Conservation (phyloP, 2,888 invertebrate species). For the Girardia tigrina region DNA sequence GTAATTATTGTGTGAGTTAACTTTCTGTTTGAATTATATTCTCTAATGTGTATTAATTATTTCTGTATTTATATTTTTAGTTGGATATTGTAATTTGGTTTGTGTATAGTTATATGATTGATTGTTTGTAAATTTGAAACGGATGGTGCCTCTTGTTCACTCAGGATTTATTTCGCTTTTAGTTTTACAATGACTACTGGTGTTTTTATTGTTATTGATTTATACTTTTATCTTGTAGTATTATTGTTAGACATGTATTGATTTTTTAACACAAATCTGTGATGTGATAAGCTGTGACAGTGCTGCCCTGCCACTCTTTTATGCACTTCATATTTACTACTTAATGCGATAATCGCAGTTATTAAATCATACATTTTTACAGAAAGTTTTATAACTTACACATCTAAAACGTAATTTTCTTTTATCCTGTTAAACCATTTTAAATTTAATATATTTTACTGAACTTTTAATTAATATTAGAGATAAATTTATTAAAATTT, state of each 20-base stretch:
- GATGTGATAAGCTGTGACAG: slow-evolving; percentile 8
- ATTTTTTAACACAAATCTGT: background rate
- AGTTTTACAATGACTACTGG: background rate
- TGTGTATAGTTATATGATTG: no score
- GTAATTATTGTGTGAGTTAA: no score
- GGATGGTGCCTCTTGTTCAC: slow-evolving; percentile 18
- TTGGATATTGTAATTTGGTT: no score
- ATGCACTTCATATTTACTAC: background rate
- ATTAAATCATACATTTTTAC: background rate
- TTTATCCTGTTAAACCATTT: background rate
- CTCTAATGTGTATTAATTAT: no score
- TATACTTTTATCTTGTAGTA: slow-evolving; percentile 18
- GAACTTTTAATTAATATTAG: background rate
- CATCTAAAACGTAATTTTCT: background rate
- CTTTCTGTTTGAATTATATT: no score
- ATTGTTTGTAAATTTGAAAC: background rate
- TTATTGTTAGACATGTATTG: slow-evolving; percentile 2
- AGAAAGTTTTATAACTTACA: background rate
- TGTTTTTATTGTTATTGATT: slow-evolving; percentile 13
- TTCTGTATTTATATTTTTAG: no score
- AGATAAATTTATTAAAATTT: background rate
- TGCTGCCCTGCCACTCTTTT: background rate
- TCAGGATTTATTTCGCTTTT: slow-evolving; percentile 23
- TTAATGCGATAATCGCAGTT: background rate
- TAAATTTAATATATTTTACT: background rate